A percentile compares a stretch with the other conserved stretches of the same genome.
phyloP scores from a whole-genome alignment of 1,140 invertebrate genomes.

The Cotesia typhae region DNA sequence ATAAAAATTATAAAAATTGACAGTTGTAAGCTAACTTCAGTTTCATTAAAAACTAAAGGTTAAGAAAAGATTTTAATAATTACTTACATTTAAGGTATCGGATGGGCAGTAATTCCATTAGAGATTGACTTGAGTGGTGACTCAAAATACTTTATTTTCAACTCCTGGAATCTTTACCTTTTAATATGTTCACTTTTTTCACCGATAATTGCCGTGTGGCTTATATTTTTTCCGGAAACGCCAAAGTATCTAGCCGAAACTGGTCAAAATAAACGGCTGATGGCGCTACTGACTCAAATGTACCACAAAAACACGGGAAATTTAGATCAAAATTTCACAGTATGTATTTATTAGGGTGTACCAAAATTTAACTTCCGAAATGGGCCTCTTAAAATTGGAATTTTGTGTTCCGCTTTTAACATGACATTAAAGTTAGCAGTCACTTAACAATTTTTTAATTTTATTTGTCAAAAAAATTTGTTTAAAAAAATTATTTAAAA shows the following conservation, averaged over 20 bases:
- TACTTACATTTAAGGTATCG: conserved; percentile 60
- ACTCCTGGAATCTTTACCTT: conserved; percentile 66
- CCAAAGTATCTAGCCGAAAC: conserved; percentile 66
- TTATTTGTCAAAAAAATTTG: too few species aligned
- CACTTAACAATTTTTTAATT: too few species aligned
- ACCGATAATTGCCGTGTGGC: conserved; percentile 43
- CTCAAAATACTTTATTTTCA: conserved; percentile 53
- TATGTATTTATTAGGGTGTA: conserved; percentile 39
- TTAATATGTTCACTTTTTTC: conserved; percentile 47
- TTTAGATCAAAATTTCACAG: conserved; percentile 64
- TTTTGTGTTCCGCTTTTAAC: too few species aligned
- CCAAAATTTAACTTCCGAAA: too few species aligned
- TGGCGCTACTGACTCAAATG: conserved; percentile 66
- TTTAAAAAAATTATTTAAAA: too few species aligned
- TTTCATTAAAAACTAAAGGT: too few species aligned
- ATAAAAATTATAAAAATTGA: too few species aligned
- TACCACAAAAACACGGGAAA: conserved; percentile 67
- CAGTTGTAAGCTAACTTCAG: too few species aligned
- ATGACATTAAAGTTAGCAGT: too few species aligned
- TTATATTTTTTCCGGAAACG: conserved; percentile 63
- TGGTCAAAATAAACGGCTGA: conserved; percentile 65
- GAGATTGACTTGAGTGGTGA: conserved; percentile 50
- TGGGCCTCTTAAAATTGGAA: too few species aligned
- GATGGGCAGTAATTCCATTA: conserved; percentile 66
- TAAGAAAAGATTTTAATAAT: conserved; percentile 1